Conservation (phyloP, 1,140 invertebrate genomes). For the Maconellicoccus hirsutus region DNA sequence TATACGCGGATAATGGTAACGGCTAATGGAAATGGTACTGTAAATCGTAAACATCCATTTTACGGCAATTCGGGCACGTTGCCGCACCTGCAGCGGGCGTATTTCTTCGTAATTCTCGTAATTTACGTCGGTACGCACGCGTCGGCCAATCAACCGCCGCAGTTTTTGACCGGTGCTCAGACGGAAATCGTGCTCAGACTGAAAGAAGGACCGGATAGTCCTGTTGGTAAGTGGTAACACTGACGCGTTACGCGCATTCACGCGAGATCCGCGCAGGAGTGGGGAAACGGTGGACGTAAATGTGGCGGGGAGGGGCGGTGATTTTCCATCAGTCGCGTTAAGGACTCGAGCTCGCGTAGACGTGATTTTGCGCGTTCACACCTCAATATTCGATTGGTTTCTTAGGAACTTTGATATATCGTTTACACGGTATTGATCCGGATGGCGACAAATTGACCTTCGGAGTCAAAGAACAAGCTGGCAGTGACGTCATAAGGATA, state of each 20-base stretch:
- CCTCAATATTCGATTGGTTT: slow-evolving; percentile 33
- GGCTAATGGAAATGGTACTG: neutral
- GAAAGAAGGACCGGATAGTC: slow-evolving; percentile 74
- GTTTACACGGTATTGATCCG: slow-evolving; percentile 63
- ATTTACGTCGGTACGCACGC: neutral
- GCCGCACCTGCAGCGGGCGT: neutral
- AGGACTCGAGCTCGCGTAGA: no score
- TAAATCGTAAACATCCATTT: neutral
- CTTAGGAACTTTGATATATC: slow-evolving; percentile 69
- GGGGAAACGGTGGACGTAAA: neutral
- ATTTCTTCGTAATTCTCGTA: neutral
- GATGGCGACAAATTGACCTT: slow-evolving; percentile 76
- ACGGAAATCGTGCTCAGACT: slow-evolving; percentile 77
- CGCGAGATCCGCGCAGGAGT: neutral
- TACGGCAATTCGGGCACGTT: neutral
- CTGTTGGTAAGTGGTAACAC: slow-evolving; percentile 70
- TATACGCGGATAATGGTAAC: slow-evolving; percentile 12
- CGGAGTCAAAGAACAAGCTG: slow-evolving; percentile 62
- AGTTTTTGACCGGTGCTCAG: slow-evolving; percentile 73
- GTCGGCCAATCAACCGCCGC: slow-evolving; percentile 55
- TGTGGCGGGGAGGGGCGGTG: no score
- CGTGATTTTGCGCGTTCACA: no score
- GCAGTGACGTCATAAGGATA: slow-evolving; percentile 70
- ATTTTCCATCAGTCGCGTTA: no score
- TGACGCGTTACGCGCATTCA: neutral